Evolutionary conservation across 2,888 invertebrate genomes (phyloP), one percentile per base, ranked within the genome.

Genomic region (Dioctria rufipes): DNA sequence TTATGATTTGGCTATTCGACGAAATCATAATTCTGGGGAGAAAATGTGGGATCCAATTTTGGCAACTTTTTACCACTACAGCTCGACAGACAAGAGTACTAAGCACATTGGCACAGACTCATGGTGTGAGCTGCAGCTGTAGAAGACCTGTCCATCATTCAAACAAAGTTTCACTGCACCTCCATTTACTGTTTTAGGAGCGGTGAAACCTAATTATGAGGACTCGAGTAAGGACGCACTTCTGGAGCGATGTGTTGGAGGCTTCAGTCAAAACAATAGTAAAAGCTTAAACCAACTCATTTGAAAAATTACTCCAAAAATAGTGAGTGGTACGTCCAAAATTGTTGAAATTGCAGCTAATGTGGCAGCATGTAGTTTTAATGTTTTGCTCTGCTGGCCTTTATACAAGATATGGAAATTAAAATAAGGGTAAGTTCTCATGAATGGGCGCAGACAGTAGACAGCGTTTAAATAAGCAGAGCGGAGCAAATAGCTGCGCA

Each of bases 61-160:
- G 85, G 85, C 84, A n/a, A 85, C 85, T 39, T 86, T 80, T 66
- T 84, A 83, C 81, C 86, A 85, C 77, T 83, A 86, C 65, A 69
- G 63, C 58, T 85, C 85, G 42, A 86, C 85, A n/a, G 83, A 86
- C 82, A 82, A 86, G 67, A 84, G 85, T 77, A 85, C 85, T 40
- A 83, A 85, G 80, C 85, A 86, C 81, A 80, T 83, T n/a, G 83
- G 83, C 37, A 13, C 71, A 0, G 5, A 63, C 63, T 63, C 63
- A 43, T 43, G 66, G 42, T 66, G 66, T 3, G 13, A 2, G 43
- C 66, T 66, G 8, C 9, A 43, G 66, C 43, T 4, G n/a, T 2
- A 1, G 3, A 42, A 3, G n/a, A 2, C 2, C 3, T 5, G n/a
- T 4, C 3, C 6, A 3, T 66, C 66, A 5, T 43, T 4, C 43